phyloP scores from a whole-genome alignment of 2,888 invertebrate genomes.

The Hydraecia micacea region DNA sequence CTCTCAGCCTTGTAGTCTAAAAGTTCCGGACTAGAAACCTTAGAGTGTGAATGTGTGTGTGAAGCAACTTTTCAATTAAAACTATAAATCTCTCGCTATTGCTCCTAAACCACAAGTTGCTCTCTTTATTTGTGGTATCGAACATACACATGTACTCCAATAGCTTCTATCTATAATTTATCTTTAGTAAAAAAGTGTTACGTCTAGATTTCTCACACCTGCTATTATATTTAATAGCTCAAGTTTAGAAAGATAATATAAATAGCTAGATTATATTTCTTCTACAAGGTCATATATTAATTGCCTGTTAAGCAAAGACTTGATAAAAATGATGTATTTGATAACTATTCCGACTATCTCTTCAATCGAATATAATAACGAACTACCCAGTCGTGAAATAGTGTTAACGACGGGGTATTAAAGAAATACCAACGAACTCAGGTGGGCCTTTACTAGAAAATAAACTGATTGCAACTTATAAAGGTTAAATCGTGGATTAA shows the following conservation, averaged over 20 bases:
- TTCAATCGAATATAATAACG: too few relatives aligned
- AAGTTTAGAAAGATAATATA: neutral
- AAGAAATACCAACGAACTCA: slow-evolving; percentile 12
- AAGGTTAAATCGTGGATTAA: neutral
- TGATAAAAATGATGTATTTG: slow-evolving; percentile 37
- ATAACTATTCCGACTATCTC: slow-evolving; percentile 8
- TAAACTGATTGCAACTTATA: slow-evolving; percentile 5
- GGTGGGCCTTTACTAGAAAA: slow-evolving; percentile 18
- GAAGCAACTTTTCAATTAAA: slow-evolving; percentile 3
- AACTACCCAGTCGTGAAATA: too few relatives aligned
- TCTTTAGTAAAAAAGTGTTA: too few relatives aligned
- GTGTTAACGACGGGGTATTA: too few relatives aligned
- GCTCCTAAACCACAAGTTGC: slow-evolving; percentile 9
- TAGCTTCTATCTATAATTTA: too few relatives aligned
- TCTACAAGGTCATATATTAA: slow-evolving; percentile 41
- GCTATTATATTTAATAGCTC: neutral
- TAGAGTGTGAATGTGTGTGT: neutral
- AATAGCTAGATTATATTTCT: slow-evolving; percentile 13
- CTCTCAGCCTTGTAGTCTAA: neutral
- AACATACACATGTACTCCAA: slow-evolving; percentile 17
- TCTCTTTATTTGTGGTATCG: slow-evolving; percentile 6
- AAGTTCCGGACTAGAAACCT: slow-evolving; percentile 1
- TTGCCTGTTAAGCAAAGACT: slow-evolving; percentile 28
- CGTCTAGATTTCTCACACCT: slow-evolving; percentile 16
- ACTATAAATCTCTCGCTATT: neutral